Percentiles rank a stretch among this genome's conserved stretches.
Evolutionary conservation across 2,113 vertebrate genomes (phyloP).

Genomic region (Plestiodon gilberti): DNA sequence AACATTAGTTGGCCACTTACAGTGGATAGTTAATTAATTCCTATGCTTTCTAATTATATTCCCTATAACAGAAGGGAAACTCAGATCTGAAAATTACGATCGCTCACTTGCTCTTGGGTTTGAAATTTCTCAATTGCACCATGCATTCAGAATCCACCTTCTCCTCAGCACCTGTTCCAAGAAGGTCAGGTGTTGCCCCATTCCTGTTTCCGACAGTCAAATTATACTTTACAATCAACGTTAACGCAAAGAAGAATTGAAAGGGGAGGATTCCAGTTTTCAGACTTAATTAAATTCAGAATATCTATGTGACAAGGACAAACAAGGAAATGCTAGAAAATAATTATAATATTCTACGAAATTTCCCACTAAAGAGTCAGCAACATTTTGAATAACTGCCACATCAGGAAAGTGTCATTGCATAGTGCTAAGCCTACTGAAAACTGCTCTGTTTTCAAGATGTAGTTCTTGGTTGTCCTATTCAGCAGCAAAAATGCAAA

Average conservation of each 20-base stretch:
- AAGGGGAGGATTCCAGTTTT: not conserved
- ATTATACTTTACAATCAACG: constrained; percentile 45
- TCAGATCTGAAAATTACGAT: constrained; percentile 18
- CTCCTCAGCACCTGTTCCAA: constrained; percentile 29
- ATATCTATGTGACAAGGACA: not conserved
- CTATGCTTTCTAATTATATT: constrained; percentile 7
- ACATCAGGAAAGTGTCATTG: not conserved
- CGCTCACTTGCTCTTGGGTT: constrained; percentile 1
- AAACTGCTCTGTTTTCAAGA: not conserved
- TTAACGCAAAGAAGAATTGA: constrained; percentile 15
- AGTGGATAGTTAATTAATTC: constrained; percentile 34
- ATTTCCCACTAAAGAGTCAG: not conserved
- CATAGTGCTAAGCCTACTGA: not conserved
- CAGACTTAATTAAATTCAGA: constrained; percentile 23
- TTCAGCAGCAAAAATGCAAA: not conserved
- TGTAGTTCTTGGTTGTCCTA: not conserved
- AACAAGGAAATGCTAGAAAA: not conserved
- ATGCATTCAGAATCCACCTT: constrained; percentile 33
- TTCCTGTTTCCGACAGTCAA: constrained; percentile 19
- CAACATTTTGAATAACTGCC: not conserved
- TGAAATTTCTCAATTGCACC: constrained; percentile 25
- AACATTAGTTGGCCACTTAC: constrained; percentile 7
- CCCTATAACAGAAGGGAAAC: constrained; percentile 13
- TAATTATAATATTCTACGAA: constrained; percentile 4
- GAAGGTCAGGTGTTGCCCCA: not conserved